Evolutionary conservation across 1,140 invertebrate species (phyloP).

Genomic region (Delia radicum): DNA sequence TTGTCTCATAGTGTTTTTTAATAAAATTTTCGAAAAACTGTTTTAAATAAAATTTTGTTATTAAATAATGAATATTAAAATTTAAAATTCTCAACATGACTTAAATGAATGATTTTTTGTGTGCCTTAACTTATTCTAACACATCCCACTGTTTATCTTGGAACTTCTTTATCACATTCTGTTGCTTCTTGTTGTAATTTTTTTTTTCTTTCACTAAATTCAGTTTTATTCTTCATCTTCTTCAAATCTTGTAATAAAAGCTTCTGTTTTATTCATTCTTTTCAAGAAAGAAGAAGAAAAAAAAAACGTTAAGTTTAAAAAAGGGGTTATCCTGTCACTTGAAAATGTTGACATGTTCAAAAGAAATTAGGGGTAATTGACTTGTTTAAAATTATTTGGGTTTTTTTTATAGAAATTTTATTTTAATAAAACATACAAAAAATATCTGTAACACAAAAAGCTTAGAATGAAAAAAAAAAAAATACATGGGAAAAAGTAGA

Average conservation of each 20-base stretch:
- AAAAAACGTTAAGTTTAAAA: not conserved
- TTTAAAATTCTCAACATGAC: too few relatives aligned
- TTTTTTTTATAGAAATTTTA: not conserved
- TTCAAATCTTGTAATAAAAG: not conserved
- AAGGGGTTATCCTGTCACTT: slow-evolving; percentile 23
- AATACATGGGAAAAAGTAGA: not conserved
- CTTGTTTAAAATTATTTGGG: slow-evolving; percentile 24
- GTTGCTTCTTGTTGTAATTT: not conserved
- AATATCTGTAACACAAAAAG: not conserved
- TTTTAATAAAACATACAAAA: not conserved
- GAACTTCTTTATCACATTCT: not conserved
- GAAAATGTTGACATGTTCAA: slow-evolving; percentile 23
- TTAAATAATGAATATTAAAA: too few relatives aligned
- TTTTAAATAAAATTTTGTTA: too few relatives aligned
- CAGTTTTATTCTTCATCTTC: not conserved
- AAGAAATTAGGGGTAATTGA: slow-evolving; percentile 22
- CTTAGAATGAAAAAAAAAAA: not conserved
- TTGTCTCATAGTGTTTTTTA: too few relatives aligned
- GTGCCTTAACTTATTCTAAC: too few relatives aligned
- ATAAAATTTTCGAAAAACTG: too few relatives aligned
- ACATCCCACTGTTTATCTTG: not conserved
- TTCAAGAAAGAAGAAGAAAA: not conserved
- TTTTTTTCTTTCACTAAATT: not conserved
- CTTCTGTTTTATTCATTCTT: slow-evolving; percentile 3
- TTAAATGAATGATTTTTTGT: too few relatives aligned